Percentiles rank a stretch among this genome's conserved stretches.
Evolutionary conservation across 2,797 vertebrate species (phyloP).

Genomic region (Amblyraja radiata): DNA sequence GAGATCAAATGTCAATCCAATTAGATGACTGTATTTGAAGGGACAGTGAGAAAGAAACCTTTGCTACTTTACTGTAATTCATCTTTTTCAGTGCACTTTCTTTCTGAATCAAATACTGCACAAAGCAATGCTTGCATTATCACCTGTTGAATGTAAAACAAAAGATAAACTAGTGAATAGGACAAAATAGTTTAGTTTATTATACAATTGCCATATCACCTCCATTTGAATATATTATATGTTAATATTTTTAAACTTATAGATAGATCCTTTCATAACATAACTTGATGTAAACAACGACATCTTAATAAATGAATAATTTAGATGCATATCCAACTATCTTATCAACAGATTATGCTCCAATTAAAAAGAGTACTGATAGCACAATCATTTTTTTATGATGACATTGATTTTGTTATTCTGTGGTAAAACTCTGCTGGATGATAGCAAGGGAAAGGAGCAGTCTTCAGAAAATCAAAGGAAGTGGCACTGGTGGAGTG

Average conservation of each 20-base stretch:
- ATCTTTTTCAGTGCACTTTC: not conserved
- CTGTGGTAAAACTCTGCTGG: not conserved
- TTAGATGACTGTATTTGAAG: not conserved
- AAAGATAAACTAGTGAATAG: not conserved
- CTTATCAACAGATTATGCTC: not conserved
- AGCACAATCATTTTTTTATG: not conserved
- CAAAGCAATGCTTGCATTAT: not conserved
- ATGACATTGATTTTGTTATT: not conserved
- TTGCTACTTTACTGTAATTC: not conserved
- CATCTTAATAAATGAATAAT: not conserved
- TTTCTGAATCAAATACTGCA: not conserved
- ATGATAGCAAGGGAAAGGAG: not conserved
- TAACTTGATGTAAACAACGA: not conserved
- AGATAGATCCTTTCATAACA: not conserved
- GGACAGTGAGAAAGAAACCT: not conserved
- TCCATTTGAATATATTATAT: not conserved
- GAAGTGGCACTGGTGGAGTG: no score
- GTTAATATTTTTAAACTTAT: not conserved
- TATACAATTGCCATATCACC: not conserved
- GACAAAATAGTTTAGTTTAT: no score
- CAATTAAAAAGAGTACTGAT: not conserved
- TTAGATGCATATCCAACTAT: not conserved
- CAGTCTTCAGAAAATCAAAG: not conserved
- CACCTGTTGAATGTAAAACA: not conserved
- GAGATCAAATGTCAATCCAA: not conserved